phyloP scores from a whole-genome alignment of 1,140 invertebrate genomes.

The Rhopalosiphum maidis region DNA sequence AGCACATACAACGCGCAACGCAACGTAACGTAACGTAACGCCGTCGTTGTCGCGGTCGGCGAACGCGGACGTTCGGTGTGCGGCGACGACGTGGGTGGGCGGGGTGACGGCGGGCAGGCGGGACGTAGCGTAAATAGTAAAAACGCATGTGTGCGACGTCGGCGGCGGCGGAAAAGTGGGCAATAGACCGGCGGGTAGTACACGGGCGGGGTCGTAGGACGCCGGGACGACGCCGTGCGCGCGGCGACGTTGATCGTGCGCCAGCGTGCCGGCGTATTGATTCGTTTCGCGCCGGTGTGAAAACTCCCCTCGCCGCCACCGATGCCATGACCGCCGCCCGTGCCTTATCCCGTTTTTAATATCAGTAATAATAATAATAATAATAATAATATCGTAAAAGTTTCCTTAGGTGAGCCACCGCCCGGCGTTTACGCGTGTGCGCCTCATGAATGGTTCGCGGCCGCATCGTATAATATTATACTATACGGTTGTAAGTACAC shows the following conservation, averaged over 20 bases:
- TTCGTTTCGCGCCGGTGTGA: slow-evolving; percentile 42
- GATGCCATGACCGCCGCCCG: background rate
- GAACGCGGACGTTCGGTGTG: background rate
- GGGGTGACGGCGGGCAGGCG: background rate
- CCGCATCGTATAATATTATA: background rate
- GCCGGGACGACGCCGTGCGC: background rate
- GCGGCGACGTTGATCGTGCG: slow-evolving; percentile 36
- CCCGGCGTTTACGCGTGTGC: background rate
- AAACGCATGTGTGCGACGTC: slow-evolving; percentile 19
- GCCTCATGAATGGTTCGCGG: background rate
- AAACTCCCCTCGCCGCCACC: background rate
- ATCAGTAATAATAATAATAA: background rate
- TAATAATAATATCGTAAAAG: slow-evolving; percentile 11
- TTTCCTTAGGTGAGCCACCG: background rate
- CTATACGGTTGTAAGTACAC: background rate
- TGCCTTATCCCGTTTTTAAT: background rate
- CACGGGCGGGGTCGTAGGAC: background rate
- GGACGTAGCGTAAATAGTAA: slow-evolving; percentile 48
- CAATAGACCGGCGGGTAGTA: background rate
- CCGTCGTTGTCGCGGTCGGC: background rate
- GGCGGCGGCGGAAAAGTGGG: background rate
- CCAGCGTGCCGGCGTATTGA: slow-evolving; percentile 45
- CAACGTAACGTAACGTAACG: background rate
- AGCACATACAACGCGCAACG: too few relatives aligned
- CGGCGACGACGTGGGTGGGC: background rate